Base-by-base conservation (phyloP, 2,797 vertebrate species). In the Falco peregrinus region DNA sequence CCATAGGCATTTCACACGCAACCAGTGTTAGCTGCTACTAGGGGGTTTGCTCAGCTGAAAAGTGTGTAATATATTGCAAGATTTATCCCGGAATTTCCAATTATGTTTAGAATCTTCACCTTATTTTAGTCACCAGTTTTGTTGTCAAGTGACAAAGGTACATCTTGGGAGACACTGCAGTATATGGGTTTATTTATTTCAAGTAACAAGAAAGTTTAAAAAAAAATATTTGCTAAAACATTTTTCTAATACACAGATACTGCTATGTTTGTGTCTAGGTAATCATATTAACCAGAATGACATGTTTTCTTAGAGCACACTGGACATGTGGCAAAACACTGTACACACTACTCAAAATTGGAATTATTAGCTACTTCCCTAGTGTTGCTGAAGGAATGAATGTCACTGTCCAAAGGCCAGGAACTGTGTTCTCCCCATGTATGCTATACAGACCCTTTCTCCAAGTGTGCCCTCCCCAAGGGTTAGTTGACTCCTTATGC, bases 401-500 rank as follows among this genome's bases (percentile, higher is more conserved):
- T 26, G 47, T 11, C 83, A 43, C 50, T 64, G 39, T 4, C 39
- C 25, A n/a, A 45, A 70, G 53, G 21, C 48, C 45, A 53, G 71
- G 56, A 71, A 19, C 39, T 37, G 17, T 59, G 24, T 15, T 57
- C 43, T 87, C 26, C 39, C 37, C 35, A 8, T 33, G 18, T 39
- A 14, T 16, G 8, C 35, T 35, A 9, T 6, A n/a, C 0, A 43
- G 33, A 57, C 3, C 4, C 9, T 41, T 70, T 87, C 70, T 2
- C n/a, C 20, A 48, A 29, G 25, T 0, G 5, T 22, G 13, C 6
- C 11, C 51, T 70, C 14, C 12, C 15, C 31, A 65, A 31, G 24
- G 25, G 64, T 59, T 53, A 29, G 3, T 48, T 78, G 61, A 47
- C 9, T 54, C 20, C 16, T 59, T 59, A 79, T 8, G 4, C 26